Percentiles rank a stretch among this genome's conserved stretches.
phyloP scores from a whole-genome alignment of 2,888 invertebrate genomes.

The Heliconius charithonia region DNA sequence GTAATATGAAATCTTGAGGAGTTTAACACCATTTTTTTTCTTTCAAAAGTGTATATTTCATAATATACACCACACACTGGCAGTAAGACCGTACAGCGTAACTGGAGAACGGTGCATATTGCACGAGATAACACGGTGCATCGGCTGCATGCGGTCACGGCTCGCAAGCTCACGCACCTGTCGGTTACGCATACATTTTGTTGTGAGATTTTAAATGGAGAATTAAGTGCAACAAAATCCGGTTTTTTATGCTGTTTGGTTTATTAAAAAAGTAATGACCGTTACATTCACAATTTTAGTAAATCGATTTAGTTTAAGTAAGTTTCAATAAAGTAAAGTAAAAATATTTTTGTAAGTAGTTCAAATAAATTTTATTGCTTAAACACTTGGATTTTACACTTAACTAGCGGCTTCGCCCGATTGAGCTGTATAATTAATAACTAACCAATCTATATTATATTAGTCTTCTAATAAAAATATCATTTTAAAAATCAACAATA shows the following conservation, averaged over 20 bases:
- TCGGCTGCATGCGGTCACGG: slow-evolving; percentile 41
- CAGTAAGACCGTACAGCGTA: slow-evolving; percentile 11
- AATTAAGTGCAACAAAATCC: slow-evolving; percentile 4
- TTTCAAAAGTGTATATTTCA: slow-evolving; percentile 3
- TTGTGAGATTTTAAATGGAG: slow-evolving; percentile 8
- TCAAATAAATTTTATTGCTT: too few relatives aligned
- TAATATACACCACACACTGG: slow-evolving; percentile 13
- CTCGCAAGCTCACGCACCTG: slow-evolving; percentile 40
- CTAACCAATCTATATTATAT: too few relatives aligned
- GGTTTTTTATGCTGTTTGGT: slow-evolving; percentile 3
- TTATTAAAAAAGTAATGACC: not conserved
- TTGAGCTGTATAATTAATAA: too few relatives aligned
- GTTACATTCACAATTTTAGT: not conserved
- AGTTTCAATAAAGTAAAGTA: not conserved
- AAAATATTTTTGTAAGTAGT: too few relatives aligned
- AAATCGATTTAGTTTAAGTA: not conserved
- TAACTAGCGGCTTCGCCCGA: too few relatives aligned
- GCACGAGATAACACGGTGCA: slow-evolving; percentile 39
- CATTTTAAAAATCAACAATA: too few relatives aligned
- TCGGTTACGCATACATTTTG: slow-evolving; percentile 19
- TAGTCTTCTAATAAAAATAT: too few relatives aligned
- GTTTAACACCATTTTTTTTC: not conserved
- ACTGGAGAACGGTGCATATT: slow-evolving; percentile 34
- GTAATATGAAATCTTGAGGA: not conserved
- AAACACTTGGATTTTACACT: too few relatives aligned